Percentiles rank a stretch among this genome's conserved stretches.
Conservation (phyloP, 2,888 invertebrate species). For the Caenorhabditis zanzibari region DNA sequence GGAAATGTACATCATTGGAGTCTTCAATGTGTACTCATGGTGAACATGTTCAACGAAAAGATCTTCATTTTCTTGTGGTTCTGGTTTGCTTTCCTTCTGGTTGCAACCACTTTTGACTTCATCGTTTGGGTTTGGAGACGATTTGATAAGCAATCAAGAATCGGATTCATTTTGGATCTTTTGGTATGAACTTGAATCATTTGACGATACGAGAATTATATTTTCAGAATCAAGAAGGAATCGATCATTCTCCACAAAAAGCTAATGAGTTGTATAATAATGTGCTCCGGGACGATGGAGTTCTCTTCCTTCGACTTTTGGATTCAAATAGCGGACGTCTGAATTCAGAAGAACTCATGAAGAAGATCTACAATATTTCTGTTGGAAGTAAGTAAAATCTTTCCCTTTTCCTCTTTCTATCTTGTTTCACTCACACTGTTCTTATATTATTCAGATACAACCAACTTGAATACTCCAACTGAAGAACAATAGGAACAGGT, state of each 20-base stretch:
- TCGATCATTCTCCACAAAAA: constrained; percentile 41
- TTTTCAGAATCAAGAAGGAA: constrained; percentile 57
- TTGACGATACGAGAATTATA: neutral
- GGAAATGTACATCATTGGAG: constrained; percentile 79
- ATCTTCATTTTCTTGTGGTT: constrained; percentile 83
- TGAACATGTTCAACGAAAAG: constrained; percentile 83
- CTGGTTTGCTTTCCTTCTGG: constrained; percentile 78
- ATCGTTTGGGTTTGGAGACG: constrained; percentile 74
- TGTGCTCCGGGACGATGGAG: constrained; percentile 74
- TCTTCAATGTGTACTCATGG: constrained; percentile 83
- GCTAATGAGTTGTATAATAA: constrained; percentile 43
- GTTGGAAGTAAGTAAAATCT: constrained; percentile 42
- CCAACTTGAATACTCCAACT: constrained; percentile 40
- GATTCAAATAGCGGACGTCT: constrained; percentile 71
- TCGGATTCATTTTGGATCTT: constrained; percentile 65
- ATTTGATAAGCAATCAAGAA: constrained; percentile 58
- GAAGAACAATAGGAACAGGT: constrained; percentile 41
- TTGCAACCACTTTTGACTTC: constrained; percentile 75
- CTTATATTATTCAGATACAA: constrained; percentile 39
- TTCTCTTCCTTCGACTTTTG: constrained; percentile 72
- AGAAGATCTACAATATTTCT: constrained; percentile 66
- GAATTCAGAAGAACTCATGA: constrained; percentile 64
- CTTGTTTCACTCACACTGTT: neutral
- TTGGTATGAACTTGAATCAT: constrained; percentile 40
- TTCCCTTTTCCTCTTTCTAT: neutral